Conservation (phyloP, 2,797 vertebrate genomes). For the Botia kubotai region DNA sequence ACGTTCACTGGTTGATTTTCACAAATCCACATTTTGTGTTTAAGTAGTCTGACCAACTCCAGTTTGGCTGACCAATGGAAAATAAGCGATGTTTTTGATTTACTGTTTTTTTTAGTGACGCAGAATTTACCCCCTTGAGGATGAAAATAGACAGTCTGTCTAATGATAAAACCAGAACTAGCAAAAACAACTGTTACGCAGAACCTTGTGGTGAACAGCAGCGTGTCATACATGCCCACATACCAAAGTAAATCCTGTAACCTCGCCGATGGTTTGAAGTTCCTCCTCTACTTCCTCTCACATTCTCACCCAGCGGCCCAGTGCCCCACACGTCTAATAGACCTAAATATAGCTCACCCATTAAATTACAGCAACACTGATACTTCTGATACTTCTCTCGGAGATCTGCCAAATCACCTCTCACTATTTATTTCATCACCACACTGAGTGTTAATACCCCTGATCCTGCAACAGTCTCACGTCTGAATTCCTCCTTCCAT, state of each 20-base stretch:
- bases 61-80: no score
- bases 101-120: no score
- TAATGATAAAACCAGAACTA: no score
- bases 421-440: slow-evolving; percentile 73
- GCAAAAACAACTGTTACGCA: no score
- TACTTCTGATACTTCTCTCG: slow-evolving; percentile 71
- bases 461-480: slow-evolving; percentile 72
- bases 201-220: neutral
- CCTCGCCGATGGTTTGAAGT: slow-evolving; percentile 65
- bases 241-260: slow-evolving; percentile 49
- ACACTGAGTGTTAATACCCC: slow-evolving; percentile 72
- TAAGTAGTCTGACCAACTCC: no score
- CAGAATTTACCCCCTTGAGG: no score
- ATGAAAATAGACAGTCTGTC: no score
- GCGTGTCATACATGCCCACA: neutral
- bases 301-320: slow-evolving; percentile 61
- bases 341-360: slow-evolving; percentile 77
- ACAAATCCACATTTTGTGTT: no score
- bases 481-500: slow-evolving; percentile 83
- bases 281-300: slow-evolving; percentile 63
- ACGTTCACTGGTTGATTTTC: no score
- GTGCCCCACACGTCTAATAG: slow-evolving; percentile 67
- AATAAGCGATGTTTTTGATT: no score
- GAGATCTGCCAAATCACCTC: slow-evolving; percentile 56
- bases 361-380: slow-evolving; percentile 76